Evolutionary conservation across 2,113 vertebrate genomes (phyloP).

Genomic region (Planiliza haematocheilus): DNA sequence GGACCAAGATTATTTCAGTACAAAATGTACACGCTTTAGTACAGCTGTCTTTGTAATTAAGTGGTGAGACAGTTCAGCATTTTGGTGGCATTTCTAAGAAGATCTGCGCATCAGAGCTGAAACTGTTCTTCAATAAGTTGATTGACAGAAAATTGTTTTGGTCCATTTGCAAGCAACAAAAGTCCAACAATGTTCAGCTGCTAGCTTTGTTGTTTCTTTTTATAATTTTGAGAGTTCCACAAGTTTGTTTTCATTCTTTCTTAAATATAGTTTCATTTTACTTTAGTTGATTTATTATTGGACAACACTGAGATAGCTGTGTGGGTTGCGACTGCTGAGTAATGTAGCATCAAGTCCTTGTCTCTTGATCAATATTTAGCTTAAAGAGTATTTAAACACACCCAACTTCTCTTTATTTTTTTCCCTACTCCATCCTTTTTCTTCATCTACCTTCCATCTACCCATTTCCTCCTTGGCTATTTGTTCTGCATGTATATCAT

Average conservation of each 20-base stretch:
- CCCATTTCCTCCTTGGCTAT: background rate
- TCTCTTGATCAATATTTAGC: constrained; percentile 20
- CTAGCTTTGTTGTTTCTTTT: too few relatives aligned
- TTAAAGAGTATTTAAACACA: background rate
- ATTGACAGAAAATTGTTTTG: background rate
- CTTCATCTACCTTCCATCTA: constrained; percentile 9
- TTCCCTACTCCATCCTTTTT: background rate
- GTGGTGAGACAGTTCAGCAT: background rate
- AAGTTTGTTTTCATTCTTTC: background rate
- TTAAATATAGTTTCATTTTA: background rate
- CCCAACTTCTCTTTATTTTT: background rate
- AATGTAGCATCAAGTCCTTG: constrained; percentile 12
- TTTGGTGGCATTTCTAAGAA: background rate
- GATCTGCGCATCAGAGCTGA: background rate
- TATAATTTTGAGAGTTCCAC: too few relatives aligned
- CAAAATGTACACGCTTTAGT: background rate
- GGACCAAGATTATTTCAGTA: constrained; percentile 7
- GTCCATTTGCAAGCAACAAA: too few relatives aligned
- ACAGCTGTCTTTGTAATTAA: background rate
- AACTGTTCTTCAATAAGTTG: background rate
- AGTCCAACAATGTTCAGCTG: too few relatives aligned
- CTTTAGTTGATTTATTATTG: constrained; percentile 6
- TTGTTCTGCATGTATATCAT: background rate
- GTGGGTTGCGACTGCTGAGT: constrained; percentile 11
- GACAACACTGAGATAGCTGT: constrained; percentile 1